Evolutionary conservation across 2,113 vertebrate genomes (phyloP), one percentile per base, ranked within the genome.

Genomic region (Urocolius indicus): DNA sequence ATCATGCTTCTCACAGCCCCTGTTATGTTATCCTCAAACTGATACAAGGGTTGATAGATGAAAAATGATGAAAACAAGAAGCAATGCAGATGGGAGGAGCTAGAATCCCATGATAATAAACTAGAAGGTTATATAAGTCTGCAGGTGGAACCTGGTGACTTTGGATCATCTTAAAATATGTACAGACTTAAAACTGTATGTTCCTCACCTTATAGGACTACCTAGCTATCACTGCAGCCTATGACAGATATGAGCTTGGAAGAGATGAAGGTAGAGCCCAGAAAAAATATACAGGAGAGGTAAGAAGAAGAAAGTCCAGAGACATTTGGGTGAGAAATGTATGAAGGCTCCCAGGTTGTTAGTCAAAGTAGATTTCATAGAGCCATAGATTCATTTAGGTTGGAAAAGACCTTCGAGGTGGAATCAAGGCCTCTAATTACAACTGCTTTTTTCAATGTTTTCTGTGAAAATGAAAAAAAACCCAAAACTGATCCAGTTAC

Each of bases 91-190:
- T 16, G 24, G 19, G 11, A 91, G 45, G 62, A 91, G 43, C 34
- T 0, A 2, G n/a, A 75, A 16, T 17, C 22, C 34, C 1, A 3
- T 16, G n/a, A 36, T 0, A 1, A 69, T 59, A 55, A 55, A 34
- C 16, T 43, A 51, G 5, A 30, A 9, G 41, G 8, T 79, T 63
- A 26, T 3, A 10, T 32, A 75, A 16, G 38, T 57, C 38, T 71
- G 26, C 69, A 71, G 49, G 36, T 11, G 43, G 36, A 95, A 10
- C 18, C 41, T 68, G 43, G 26, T 51, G 68, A 30, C 26, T 72
- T 55, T 29, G 63, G 12, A 52, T n/a, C 26, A 48, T 10, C 71
- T 51, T 22, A 59, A 46, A 71, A 63, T 1, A 30, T 0, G 0
- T 36, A 29, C 4, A 45, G 69, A 26, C 3, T 82, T 58, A 36